Evolutionary conservation across 2,888 invertebrate genomes (phyloP).

Genomic region (Diploptera punctata): DNA sequence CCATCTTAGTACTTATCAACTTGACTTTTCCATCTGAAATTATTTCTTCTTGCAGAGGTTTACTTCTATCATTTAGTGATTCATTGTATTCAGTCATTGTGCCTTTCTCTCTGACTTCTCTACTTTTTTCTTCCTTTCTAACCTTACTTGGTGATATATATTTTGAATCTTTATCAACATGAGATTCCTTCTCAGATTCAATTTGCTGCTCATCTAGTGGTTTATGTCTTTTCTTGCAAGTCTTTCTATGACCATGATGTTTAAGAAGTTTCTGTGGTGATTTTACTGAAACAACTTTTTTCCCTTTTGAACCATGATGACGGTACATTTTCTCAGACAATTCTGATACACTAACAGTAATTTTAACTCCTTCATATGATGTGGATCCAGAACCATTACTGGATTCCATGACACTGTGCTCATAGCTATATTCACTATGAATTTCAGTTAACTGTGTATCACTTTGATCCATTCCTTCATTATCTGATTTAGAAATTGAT

Average conservation of each 20-base stretch:
- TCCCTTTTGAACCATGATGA: neutral
- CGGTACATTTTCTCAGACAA: neutral
- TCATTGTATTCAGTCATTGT: neutral
- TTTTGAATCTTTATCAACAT: neutral
- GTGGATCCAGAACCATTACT: neutral
- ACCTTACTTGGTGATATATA: no score
- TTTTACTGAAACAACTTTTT: neutral
- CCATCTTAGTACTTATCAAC: no score
- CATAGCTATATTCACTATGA: conserved; percentile 17
- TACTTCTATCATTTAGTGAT: no score
- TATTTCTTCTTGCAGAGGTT: no score
- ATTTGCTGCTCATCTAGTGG: neutral
- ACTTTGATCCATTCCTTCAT: neutral
- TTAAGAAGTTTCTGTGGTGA: neutral
- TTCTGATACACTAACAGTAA: conserved; percentile 10
- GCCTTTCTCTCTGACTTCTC: neutral
- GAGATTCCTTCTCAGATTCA: neutral
- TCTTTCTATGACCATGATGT: neutral
- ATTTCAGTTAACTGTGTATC: conserved; percentile 39
- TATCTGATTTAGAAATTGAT: neutral
- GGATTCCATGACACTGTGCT: neutral
- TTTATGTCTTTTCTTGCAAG: neutral
- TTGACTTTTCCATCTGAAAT: no score
- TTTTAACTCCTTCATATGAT: conserved; percentile 13
- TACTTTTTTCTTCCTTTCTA: conserved; percentile 18